Evolutionary conservation across 2,113 vertebrate genomes (phyloP).

Genomic region (Ia io): DNA sequence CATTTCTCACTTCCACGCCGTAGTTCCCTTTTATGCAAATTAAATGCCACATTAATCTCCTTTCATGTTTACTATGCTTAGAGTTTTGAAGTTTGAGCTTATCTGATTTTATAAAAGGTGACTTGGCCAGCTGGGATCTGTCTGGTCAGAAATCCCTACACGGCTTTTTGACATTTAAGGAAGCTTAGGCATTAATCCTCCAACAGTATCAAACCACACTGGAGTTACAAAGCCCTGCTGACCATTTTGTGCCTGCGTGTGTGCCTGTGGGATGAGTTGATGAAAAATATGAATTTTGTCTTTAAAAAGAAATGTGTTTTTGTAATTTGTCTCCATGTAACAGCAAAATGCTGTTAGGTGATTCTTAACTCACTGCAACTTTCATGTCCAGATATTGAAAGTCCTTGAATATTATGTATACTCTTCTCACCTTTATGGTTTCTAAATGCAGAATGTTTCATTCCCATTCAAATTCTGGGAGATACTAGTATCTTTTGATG

Average conservation of each 20-base stretch:
- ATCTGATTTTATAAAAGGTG: constrained; percentile 73
- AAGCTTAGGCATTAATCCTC: constrained; percentile 59
- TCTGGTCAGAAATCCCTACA: constrained; percentile 74
- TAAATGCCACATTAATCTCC: constrained; percentile 59
- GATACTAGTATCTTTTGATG: constrained; percentile 26
- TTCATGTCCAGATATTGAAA: not conserved
- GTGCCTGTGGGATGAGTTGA: not conserved
- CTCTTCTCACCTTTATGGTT: not conserved
- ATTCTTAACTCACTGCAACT: constrained; percentile 1
- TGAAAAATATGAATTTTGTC: constrained; percentile 54
- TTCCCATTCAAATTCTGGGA: constrained; percentile 11
- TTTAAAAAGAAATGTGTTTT: constrained; percentile 18
- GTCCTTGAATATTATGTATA: not conserved
- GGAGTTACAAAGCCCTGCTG: constrained; percentile 15
- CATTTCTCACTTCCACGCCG: constrained; percentile 7
- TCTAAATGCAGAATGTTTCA: not conserved
- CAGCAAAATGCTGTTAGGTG: not conserved
- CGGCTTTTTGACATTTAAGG: constrained; percentile 78
- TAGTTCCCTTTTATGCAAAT: constrained; percentile 61
- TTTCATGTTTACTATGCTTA: constrained; percentile 68
- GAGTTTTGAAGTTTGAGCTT: constrained; percentile 50
- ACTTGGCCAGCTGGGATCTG: constrained; percentile 72
- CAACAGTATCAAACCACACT: constrained; percentile 38
- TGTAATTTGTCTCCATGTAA: not conserved
- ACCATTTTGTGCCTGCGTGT: not conserved